Percentiles rank a stretch among this genome's conserved stretches.
Conservation (phyloP, 2,113 vertebrate species). For the Mus musculus region DNA sequence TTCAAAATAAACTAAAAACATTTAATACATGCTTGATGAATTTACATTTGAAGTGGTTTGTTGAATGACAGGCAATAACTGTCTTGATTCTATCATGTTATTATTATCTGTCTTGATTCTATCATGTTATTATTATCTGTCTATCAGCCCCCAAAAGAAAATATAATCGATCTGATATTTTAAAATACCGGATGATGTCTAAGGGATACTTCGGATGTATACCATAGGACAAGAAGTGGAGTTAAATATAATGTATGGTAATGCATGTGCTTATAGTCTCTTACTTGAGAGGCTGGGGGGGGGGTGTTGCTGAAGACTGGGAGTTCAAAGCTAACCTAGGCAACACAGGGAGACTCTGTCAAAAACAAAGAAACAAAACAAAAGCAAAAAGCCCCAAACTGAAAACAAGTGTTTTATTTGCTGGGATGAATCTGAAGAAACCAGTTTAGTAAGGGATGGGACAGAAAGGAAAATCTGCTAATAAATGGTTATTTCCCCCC, state of each 20-base stretch:
- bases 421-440: neutral
- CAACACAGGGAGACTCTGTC: neutral
- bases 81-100: neutral
- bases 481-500: neutral
- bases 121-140: neutral
- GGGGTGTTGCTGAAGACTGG: neutral
- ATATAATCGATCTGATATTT: neutral
- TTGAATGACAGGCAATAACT: slow-evolving; percentile 13
- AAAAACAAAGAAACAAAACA: neutral
- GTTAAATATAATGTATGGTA: neutral
- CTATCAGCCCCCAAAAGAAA: neutral
- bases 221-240: neutral
- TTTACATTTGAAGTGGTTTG: slow-evolving; percentile 42
- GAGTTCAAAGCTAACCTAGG: neutral
- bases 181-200: slow-evolving; percentile 27
- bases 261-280: neutral
- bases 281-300: neutral
- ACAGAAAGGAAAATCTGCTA: neutral
- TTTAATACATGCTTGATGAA: neutral
- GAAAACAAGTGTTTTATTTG: slow-evolving; percentile 24
- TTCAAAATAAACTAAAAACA: neutral
- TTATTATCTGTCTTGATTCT: neutral
- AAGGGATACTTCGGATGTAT: neutral
- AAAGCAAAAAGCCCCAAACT: neutral
- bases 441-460: neutral